Evolutionary conservation across 2,888 invertebrate genomes (phyloP), one percentile per base, ranked within the genome.

Genomic region (Diploptera punctata): DNA sequence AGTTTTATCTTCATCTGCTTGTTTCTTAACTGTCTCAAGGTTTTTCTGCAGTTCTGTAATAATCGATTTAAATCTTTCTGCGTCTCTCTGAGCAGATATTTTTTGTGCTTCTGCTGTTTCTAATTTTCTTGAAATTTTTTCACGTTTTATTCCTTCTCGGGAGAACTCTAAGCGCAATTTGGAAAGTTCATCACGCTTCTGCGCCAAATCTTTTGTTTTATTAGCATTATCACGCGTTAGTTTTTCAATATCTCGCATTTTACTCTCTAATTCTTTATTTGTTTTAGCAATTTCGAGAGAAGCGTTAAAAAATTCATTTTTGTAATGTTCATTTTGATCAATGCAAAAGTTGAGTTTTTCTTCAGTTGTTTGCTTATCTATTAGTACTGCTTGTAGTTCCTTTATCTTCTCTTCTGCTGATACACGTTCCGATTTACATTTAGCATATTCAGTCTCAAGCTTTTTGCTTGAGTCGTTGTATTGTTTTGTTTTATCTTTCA

Each of bases 21-120:
- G 86, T 77, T 86, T 87, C 78, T 87, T 88, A 73, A 84, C 80
- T 13, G 86, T 82, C 78, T 87, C 86, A 21, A 90, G 85, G 78
- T 92, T 89, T n/a, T 88, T 85, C 79, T 89, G 87, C 80, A 87
- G 85, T 61, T 86, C 85, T 26, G 82, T 82, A 57, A 87, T 82
- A 77, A 85, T 81, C 1, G 88, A 80, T 26, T 86, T 85, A 3
- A 85, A 85, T 7, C 87, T 85, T 76, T 85, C 84, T 7, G 79
- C 75, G 16, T 81, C 79, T 61, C 79, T 82, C 31, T 81, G 80
- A 2, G 33, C 33, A 33, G 33, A n/a, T n/a, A n/a, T 33, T 33
- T 33, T 33, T 33, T 7, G 10, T 7, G 33, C 10, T 33, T 33
- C 7, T 33, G 80, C 57, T 10, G 77, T 84, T 83, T 73, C 70